These are phyloP conservation scores for Sebastes baramenuke DNA, from an alignment of 2,797 vertebrate species.

Conservation along the genomic window DNA sequence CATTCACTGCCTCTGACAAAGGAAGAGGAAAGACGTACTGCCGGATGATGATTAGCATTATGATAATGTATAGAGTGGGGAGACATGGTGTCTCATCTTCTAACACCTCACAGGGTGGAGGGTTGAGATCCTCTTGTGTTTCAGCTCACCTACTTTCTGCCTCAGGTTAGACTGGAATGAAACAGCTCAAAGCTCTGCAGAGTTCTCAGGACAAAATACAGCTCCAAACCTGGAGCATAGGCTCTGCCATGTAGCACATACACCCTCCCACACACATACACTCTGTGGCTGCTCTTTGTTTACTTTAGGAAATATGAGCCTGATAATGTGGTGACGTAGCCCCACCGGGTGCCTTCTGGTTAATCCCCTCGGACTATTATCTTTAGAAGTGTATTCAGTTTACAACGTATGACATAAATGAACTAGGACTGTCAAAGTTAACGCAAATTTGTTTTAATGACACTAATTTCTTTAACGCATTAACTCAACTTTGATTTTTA, in stretches of 20 bases:
- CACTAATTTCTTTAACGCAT: no score
- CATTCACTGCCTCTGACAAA: background rate
- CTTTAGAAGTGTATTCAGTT: no score
- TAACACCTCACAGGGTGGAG: background rate
- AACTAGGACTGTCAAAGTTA: no score
- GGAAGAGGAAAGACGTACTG: background rate
- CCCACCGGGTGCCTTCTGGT: background rate
- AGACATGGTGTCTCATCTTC: conserved; percentile 11
- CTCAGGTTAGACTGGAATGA: conserved; percentile 27
- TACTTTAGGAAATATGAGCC: conserved; percentile 73
- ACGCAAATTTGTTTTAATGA: no score
- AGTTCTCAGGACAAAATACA: background rate
- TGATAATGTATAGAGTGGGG: background rate
- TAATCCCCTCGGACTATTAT: background rate
- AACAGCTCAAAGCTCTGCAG: background rate
- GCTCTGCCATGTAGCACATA: background rate
- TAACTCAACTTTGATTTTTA: no score
- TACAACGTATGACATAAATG: no score
- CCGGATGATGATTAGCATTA: background rate
- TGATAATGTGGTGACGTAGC: conserved; percentile 69
- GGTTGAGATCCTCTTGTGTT: conserved; percentile 12
- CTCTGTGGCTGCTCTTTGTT: conserved; percentile 61
- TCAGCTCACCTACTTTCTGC: conserved; percentile 31
- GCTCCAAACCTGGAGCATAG: background rate
- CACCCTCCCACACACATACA: background rate